Percentiles rank a stretch among this genome's conserved stretches.
Evolutionary conservation across 2,888 invertebrate species (phyloP).

Genomic region (Drosophila sordidula): DNA sequence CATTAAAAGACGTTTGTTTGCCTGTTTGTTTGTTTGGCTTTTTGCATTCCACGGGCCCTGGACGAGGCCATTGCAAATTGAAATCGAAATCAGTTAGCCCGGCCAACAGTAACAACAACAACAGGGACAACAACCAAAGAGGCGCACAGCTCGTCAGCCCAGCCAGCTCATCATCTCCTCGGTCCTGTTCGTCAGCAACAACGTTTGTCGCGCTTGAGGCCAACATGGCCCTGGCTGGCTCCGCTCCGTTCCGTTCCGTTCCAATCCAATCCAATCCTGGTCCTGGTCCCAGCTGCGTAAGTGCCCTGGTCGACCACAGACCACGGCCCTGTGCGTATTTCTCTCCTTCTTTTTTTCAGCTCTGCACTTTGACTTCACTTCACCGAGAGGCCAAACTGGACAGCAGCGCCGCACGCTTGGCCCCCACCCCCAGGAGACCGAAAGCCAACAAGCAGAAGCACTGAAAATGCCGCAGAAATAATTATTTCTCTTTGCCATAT

Average conservation of each 20-base stretch:
- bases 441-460: slow-evolving; percentile 34
- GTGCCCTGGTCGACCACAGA: slow-evolving; percentile 73
- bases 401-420: slow-evolving; percentile 27
- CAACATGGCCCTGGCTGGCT: slow-evolving; percentile 8
- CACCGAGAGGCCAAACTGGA: slow-evolving; percentile 59
- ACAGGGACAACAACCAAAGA: slow-evolving; percentile 9
- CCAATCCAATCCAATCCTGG: slow-evolving; percentile 7
- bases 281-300: slow-evolving; percentile 59
- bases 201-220: slow-evolving; percentile 43
- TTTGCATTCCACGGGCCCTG: slow-evolving; percentile 39
- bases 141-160: slow-evolving; percentile 42
- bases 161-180: slow-evolving; percentile 36
- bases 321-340: slow-evolving; percentile 59
- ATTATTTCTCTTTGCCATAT: slow-evolving; percentile 77
- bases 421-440: slow-evolving; percentile 59
- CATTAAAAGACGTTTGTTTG: slow-evolving; percentile 79
- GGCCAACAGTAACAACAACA: slow-evolving; percentile 26
- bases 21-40: slow-evolving; percentile 32
- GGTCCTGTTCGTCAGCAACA: slow-evolving; percentile 16
- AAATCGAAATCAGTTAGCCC: slow-evolving; percentile 78
- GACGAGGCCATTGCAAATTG: slow-evolving; percentile 67
- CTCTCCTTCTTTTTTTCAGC: slow-evolving; percentile 14
- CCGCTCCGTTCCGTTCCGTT: neutral
- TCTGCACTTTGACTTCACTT: slow-evolving; percentile 65
- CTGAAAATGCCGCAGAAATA: slow-evolving; percentile 72